These are phyloP conservation scores for Tyrophagus putrescentiae DNA, from an alignment of 1,140 invertebrate species.

Conservation along the genomic window DNA sequence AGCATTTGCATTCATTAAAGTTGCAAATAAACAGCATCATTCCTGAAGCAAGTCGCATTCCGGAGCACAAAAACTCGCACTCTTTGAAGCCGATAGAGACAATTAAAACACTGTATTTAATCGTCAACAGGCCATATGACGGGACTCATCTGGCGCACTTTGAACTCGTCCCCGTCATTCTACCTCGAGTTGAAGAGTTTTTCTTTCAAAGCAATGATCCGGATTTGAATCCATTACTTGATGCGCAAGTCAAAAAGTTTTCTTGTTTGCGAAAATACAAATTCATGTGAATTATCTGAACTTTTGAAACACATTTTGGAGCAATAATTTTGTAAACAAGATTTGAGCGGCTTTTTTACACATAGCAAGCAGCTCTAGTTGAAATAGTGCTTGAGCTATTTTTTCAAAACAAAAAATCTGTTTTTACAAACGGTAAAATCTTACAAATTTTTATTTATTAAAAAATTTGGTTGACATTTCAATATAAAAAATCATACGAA, in stretches of 20 bases:
- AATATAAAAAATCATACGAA: too few species aligned
- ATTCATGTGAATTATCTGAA: neutral
- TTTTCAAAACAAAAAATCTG: too few species aligned
- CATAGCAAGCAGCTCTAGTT: too few species aligned
- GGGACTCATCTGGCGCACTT: neutral
- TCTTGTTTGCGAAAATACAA: neutral
- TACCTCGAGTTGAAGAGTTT: neutral
- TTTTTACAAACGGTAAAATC: too few species aligned
- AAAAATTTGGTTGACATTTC: too few species aligned
- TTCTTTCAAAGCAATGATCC: neutral
- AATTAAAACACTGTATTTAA: neutral
- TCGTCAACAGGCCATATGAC: neutral
- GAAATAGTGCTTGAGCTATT: too few species aligned
- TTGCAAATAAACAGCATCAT: slow-evolving; percentile 5
- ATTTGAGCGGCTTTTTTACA: too few species aligned
- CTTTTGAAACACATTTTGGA: too few species aligned
- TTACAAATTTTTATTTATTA: too few species aligned
- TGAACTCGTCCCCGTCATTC: neutral
- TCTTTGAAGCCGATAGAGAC: neutral
- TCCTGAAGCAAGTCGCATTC: neutral
- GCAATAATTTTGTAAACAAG: too few species aligned
- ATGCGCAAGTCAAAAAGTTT: neutral
- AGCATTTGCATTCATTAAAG: neutral
- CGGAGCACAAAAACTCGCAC: too few species aligned
- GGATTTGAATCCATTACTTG: neutral